phyloP scores from a whole-genome alignment of 2,113 vertebrate genomes.

The Plecotus auritus region DNA sequence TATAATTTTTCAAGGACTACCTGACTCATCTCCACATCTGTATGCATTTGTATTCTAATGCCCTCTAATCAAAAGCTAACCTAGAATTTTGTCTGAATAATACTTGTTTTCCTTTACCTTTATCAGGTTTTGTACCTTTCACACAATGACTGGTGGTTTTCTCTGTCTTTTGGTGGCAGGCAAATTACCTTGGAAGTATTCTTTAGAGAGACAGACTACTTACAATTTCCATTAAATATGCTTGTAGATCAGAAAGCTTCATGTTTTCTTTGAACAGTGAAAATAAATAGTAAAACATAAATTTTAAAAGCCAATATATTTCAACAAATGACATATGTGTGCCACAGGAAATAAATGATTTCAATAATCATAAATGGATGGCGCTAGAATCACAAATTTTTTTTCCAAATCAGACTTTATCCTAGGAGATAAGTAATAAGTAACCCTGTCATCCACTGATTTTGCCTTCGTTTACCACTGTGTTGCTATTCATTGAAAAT shows the following conservation, averaged over 20 bases:
- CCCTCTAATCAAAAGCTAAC: not conserved
- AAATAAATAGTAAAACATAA: conserved; percentile 43
- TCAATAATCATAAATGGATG: conserved; percentile 57
- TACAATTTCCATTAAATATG: not conserved
- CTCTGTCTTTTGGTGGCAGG: not conserved
- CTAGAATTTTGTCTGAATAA: not conserved
- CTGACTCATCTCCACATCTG: not conserved
- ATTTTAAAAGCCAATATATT: conserved; percentile 13
- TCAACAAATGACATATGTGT: conserved; percentile 23
- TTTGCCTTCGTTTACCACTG: conserved; percentile 61
- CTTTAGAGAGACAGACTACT: not conserved
- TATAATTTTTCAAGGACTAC: not conserved
- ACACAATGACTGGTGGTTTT: not conserved
- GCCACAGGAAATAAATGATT: conserved; percentile 40
- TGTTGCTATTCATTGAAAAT: conserved; percentile 71
- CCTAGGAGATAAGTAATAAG: conserved; percentile 52
- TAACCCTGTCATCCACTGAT: conserved; percentile 54
- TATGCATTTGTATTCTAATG: not conserved
- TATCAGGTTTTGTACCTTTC: not conserved
- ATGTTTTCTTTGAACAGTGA: conserved; percentile 32
- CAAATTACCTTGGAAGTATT: not conserved
- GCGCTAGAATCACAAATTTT: not conserved
- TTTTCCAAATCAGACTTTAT: conserved; percentile 65
- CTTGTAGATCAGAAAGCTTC: not conserved
- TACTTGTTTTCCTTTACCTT: not conserved